A percentile compares a stretch with the other conserved stretches of the same genome.
phyloP scores from a whole-genome alignment of 64 coral and sea anemone species.

The Montipora cactus region DNA sequence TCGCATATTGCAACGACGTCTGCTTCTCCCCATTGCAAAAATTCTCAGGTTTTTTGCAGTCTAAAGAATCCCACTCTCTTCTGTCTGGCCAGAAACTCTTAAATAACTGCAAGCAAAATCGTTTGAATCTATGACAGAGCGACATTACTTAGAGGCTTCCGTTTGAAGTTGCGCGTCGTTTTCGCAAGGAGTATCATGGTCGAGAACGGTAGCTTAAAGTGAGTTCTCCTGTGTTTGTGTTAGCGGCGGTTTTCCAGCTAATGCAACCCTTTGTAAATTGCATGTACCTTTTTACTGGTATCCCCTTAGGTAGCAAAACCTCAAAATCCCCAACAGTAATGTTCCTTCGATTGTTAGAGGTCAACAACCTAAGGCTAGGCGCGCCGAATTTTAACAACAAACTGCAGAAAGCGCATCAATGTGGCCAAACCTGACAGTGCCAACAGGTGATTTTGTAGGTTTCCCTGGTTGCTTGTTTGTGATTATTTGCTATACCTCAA shows the following conservation, averaged over 20 bases:
- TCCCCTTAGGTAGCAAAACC: slow-evolving; percentile 30
- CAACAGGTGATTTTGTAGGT: slow-evolving; percentile 34
- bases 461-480: neutral
- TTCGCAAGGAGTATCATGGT: slow-evolving; percentile 7
- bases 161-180: neutral
- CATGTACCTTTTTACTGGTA: slow-evolving; percentile 8
- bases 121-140: slow-evolving; percentile 84
- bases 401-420: slow-evolving; percentile 9
- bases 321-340: neutral
- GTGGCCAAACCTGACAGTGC: neutral
- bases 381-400: slow-evolving; percentile 47
- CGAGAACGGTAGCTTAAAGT: neutral
- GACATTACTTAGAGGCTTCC: slow-evolving; percentile 64
- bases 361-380: slow-evolving; percentile 29
- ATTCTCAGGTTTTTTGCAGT: neutral
- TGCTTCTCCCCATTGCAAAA: neutral
- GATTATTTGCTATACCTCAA: neutral
- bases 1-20: slow-evolving; percentile 12
- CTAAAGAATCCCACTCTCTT: slow-evolving; percentile 19
- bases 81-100: slow-evolving; percentile 23
- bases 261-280: neutral
- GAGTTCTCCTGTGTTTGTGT: neutral
- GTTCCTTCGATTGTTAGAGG: neutral
- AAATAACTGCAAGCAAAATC: slow-evolving; percentile 62
- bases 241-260: neutral